A percentile compares a stretch with the other conserved stretches of the same genome.
Conservation (phyloP, 2,113 vertebrate species). For the Fregetta grallaria region DNA sequence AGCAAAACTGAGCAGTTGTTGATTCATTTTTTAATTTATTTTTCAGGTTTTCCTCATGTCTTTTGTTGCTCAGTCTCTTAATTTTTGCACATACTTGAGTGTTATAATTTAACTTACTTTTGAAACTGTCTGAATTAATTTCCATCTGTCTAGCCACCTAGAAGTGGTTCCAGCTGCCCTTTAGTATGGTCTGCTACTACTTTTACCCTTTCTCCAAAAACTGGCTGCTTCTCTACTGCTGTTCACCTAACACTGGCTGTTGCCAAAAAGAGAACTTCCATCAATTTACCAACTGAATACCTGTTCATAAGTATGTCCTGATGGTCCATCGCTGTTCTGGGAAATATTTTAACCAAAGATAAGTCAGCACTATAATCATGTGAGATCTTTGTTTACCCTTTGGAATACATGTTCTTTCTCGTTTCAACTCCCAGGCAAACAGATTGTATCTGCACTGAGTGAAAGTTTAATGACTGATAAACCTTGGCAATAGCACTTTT, state of each 20-base stretch:
- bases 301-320: not conserved
- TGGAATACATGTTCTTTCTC: not conserved
- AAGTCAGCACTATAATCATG: not conserved
- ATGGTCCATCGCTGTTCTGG: not conserved
- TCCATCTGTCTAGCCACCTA: not conserved
- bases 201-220: not conserved
- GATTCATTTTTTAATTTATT: not conserved
- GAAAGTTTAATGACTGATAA: slow-evolving; percentile 40
- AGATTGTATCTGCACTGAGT: slow-evolving; percentile 50
- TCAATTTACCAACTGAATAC: not conserved
- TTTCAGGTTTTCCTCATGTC: not conserved
- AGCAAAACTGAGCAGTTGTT: not conserved
- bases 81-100: not conserved
- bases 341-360: not conserved
- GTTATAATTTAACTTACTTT: not conserved
- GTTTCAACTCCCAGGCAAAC: not conserved
- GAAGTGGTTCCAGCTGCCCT: not conserved
- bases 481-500: not conserved
- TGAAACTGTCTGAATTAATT: not conserved
- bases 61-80: not conserved
- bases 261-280: not conserved
- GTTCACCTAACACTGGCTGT: not conserved
- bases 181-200: not conserved
- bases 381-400: not conserved
- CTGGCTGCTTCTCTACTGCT: not conserved